Evolutionary conservation across 2,113 vertebrate species (phyloP).

Genomic region (Onychostruthus taczanowskii): DNA sequence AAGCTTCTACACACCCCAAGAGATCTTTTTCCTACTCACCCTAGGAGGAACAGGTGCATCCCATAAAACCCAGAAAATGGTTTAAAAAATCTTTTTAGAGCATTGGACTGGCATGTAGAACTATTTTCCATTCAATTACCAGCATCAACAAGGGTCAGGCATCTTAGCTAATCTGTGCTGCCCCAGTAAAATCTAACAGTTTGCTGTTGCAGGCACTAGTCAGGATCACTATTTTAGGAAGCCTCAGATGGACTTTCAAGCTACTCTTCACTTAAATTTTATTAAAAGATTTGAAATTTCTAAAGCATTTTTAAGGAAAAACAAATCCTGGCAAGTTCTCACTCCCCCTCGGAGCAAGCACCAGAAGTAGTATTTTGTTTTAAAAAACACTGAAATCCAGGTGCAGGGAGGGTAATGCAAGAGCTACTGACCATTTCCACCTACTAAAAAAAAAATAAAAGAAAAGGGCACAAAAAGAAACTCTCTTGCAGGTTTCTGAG

Average conservation of each 20-base stretch:
- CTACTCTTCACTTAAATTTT: not conserved
- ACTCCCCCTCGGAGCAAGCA: not conserved
- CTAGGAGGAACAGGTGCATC: not conserved
- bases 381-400: not conserved
- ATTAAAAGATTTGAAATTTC: not conserved
- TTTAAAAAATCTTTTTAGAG: not conserved
- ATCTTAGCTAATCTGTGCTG: not conserved
- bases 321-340: not conserved
- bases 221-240: not conserved
- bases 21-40: not conserved
- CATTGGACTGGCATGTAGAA: not conserved
- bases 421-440: not conserved
- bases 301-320: not conserved
- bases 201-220: not conserved
- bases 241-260: not conserved
- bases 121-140: not conserved
- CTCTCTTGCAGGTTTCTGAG: not conserved
- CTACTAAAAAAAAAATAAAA: not conserved
- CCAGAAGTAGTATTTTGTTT: not conserved
- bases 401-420: not conserved
- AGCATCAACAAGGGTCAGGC: not conserved
- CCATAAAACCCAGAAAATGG: not conserved
- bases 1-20: not conserved
- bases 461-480: not conserved
- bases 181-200: not conserved